A percentile compares a stretch with the other conserved stretches of the same genome.
phyloP scores from a whole-genome alignment of 2,113 vertebrate genomes.

The Anarrhichthys ocellatus region DNA sequence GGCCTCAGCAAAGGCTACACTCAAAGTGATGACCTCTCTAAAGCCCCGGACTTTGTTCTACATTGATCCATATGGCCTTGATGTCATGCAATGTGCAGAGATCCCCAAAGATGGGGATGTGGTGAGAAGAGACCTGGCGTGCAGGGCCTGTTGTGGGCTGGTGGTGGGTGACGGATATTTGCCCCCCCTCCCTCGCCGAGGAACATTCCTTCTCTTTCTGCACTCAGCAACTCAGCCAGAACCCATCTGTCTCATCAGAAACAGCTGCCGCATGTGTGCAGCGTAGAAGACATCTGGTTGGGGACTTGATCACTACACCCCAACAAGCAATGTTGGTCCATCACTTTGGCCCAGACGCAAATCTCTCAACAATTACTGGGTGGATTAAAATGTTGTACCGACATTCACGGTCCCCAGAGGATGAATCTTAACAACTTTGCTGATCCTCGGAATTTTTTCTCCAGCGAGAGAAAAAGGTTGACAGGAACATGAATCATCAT shows the following conservation, averaged over 20 bases:
- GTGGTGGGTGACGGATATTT: constrained; percentile 49
- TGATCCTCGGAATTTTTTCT: neutral
- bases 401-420: neutral
- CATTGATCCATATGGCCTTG: constrained; percentile 56
- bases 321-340: constrained; percentile 27
- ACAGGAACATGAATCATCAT: neutral
- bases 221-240: constrained; percentile 53
- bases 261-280: constrained; percentile 67
- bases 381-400: neutral
- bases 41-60: constrained; percentile 46
- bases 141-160: constrained; percentile 28
- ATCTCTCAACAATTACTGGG: neutral
- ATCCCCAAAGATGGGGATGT: constrained; percentile 41
- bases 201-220: constrained; percentile 61
- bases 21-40: constrained; percentile 53
- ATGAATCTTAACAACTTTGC: neutral
- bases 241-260: constrained; percentile 66
- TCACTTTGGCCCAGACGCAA: neutral
- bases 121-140: constrained; percentile 36
- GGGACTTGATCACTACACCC: constrained; percentile 39
- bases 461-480: neutral
- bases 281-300: constrained; percentile 63
- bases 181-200: constrained; percentile 23
- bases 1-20: constrained; percentile 46
- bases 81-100: constrained; percentile 46